phyloP scores from a whole-genome alignment of 2,113 vertebrate genomes.

The Eulemur macaco region DNA sequence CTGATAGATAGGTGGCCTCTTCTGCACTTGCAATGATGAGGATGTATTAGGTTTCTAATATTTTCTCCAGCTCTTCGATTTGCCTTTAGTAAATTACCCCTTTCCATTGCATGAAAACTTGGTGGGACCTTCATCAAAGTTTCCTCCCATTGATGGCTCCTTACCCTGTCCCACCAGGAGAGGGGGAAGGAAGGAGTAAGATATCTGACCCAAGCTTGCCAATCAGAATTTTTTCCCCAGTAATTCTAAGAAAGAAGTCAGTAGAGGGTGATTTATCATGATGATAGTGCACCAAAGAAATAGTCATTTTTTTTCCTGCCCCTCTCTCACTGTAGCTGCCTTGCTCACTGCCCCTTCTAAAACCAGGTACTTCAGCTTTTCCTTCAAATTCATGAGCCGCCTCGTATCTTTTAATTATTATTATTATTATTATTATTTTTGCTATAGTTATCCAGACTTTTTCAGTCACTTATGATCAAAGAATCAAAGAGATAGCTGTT shows the following conservation, averaged over 20 bases:
- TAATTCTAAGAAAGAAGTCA: background rate
- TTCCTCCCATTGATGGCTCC: background rate
- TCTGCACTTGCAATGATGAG: background rate
- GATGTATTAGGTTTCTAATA: background rate
- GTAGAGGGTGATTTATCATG: background rate
- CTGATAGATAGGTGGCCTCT: background rate
- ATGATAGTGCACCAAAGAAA: background rate
- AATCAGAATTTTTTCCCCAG: background rate
- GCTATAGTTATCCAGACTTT: background rate
- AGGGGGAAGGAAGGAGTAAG: background rate
- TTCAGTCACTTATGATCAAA: background rate
- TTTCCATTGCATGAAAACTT: background rate
- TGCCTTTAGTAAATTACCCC: background rate
- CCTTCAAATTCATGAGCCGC: background rate
- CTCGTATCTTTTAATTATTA: background rate
- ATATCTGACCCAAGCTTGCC: background rate
- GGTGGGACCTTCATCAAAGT: background rate
- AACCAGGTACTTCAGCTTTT: background rate
- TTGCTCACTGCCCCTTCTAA: background rate
- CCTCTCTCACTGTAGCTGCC: background rate
- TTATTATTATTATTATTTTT: background rate
- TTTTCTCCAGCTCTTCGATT: background rate
- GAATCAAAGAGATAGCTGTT: background rate
- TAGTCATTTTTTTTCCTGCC: background rate
- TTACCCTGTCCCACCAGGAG: background rate